Base-by-base conservation (phyloP, 2,797 vertebrate species). In the Psittacula derbiana region DNA sequence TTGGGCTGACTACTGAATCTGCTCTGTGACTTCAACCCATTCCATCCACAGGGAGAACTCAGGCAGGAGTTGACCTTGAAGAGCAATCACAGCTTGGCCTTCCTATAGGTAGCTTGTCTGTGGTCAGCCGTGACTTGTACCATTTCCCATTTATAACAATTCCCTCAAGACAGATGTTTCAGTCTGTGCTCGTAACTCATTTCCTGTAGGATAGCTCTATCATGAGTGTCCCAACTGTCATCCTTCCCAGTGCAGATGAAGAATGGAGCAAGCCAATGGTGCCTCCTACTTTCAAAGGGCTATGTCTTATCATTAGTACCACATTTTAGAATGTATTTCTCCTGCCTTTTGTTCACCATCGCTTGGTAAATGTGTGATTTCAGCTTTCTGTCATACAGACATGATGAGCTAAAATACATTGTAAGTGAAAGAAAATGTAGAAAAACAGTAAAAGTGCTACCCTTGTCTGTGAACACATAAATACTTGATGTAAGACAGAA, bases 281-380 rank as follows among this genome's bases (percentile, higher is more conserved):
- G 17, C 79, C 25, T 73, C 27, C 72, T 65, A 2, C 25, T 9
- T 58, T 79, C 31, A 73, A 40, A 79, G 47, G 31, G 27, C 0
- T 0, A 6, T 10, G 3, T 44, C 36, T 47, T 19, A 1, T 0
- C 36, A 6, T 57, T 30, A 31, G 6, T 62, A 38, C 17, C 47
- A 65, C 33, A 6, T 36, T 87, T 78, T 41, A 55, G 10, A 41
- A 72, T 12, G 10, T 19, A 71, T 16, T 28, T 90, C 24, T 91
- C 14, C 36, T 80, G 12, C 40, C 21, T 72, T n/a, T n/a, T 65
- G 27, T n/a, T 82, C 30, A 44, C 30, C 15, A 36, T 64, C 52
- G 52, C 44, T 40, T 71, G 50, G 25, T 28, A 52, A 88, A 74
- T 30, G 36, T 16, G 16, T 7, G 1, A 46, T n/a, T 90, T 88